phyloP scores from a whole-genome alignment of 64 coral and sea anemone genomes.

The Astreopora myriophthalma region DNA sequence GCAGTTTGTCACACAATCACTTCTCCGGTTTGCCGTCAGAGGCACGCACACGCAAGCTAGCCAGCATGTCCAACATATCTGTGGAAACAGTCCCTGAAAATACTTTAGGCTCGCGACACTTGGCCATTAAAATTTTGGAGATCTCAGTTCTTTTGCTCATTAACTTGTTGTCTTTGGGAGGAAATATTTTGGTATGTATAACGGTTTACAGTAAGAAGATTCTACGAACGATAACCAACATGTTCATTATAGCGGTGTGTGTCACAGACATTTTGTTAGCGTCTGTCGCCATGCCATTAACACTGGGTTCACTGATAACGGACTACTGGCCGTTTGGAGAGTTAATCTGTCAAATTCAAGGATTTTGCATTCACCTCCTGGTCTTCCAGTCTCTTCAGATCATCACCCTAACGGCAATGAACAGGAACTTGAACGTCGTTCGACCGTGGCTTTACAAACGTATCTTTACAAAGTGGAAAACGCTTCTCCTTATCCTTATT shows the following conservation, averaged over 20 bases:
- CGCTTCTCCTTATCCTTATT: constrained; percentile 55
- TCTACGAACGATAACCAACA: constrained; percentile 70
- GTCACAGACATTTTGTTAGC: constrained; percentile 75
- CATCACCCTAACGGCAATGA: constrained; percentile 79
- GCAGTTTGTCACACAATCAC: neutral
- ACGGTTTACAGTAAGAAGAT: constrained; percentile 68
- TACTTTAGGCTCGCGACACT: neutral
- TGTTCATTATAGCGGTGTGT: constrained; percentile 78
- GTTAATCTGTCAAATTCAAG: constrained; percentile 79
- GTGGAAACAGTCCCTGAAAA: constrained; percentile 14
- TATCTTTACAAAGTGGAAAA: constrained; percentile 71
- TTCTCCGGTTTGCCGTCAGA: no score
- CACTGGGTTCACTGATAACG: neutral
- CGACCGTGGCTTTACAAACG: constrained; percentile 64
- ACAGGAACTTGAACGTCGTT: constrained; percentile 83
- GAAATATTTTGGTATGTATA: constrained; percentile 74
- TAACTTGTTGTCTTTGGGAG: constrained; percentile 41
- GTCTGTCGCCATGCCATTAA: constrained; percentile 62
- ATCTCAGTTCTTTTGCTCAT: constrained; percentile 22
- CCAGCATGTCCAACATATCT: neutral
- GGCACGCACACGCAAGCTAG: no score
- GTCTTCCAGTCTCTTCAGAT: constrained; percentile 87
- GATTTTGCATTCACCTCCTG: constrained; percentile 62
- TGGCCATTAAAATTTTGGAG: constrained; percentile 42
- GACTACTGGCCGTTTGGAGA: constrained; percentile 68